These are phyloP conservation scores for Meteorus sp. DNA, from an alignment of 1,140 invertebrate genomes.

Conservation along the genomic window DNA sequence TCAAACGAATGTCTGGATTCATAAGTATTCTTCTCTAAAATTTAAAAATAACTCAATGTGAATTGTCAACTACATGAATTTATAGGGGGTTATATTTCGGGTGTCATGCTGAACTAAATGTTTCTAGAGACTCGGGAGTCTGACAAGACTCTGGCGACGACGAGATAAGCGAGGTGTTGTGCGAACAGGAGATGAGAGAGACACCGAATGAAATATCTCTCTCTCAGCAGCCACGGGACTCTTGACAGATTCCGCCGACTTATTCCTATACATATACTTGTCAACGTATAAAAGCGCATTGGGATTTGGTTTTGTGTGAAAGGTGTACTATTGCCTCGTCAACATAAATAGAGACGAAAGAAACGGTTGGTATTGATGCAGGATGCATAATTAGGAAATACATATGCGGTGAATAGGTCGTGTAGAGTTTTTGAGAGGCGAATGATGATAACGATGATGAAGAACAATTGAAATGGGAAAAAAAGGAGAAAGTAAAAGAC, in stretches of 20 bases:
- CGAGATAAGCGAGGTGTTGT: constrained; percentile 35
- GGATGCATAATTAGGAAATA: too few relatives aligned
- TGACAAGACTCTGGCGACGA: constrained; percentile 33
- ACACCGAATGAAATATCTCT: constrained; percentile 49
- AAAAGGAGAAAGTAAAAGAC: constrained; percentile 16
- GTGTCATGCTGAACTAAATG: not conserved
- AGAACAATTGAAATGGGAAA: constrained; percentile 25
- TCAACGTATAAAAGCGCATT: not conserved
- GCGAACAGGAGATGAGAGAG: constrained; percentile 22
- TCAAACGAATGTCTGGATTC: too few relatives aligned
- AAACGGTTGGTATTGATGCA: too few relatives aligned
- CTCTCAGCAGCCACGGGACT: constrained; percentile 33
- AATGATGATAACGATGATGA: not conserved
- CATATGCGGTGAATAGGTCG: too few relatives aligned
- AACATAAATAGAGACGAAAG: too few relatives aligned
- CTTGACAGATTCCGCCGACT: not conserved
- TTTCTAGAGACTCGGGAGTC: constrained; percentile 26
- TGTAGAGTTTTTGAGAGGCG: too few relatives aligned
- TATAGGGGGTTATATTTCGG: not conserved
- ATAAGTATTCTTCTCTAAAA: too few relatives aligned
- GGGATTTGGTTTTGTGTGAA: too few relatives aligned
- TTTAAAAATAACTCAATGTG: constrained; percentile 16
- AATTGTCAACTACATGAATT: constrained; percentile 29
- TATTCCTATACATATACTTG: not conserved
- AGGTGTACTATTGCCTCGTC: too few relatives aligned